These are phyloP conservation scores for Notothenia coriiceps DNA, from an alignment of 2,113 vertebrate species.

Conservation along the genomic window DNA sequence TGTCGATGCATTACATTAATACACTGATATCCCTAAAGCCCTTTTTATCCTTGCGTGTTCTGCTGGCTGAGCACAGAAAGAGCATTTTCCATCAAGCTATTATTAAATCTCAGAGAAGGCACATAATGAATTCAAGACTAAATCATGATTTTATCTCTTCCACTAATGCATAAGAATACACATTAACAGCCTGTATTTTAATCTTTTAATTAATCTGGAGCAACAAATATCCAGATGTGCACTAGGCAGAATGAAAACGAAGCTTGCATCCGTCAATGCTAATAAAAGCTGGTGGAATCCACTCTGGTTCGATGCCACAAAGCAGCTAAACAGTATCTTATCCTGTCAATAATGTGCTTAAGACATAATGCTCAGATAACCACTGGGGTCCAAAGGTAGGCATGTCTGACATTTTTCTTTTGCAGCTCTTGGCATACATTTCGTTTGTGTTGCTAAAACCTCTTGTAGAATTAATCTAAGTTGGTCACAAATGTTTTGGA, in stretches of 20 bases:
- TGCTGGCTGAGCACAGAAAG: constrained; percentile 33
- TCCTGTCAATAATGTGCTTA: constrained; percentile 10
- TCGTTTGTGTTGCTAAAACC: background rate
- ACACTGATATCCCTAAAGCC: constrained; percentile 4
- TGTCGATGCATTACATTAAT: constrained; percentile 17
- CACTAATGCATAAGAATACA: constrained; percentile 38
- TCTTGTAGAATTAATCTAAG: background rate
- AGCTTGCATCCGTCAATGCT: constrained; percentile 1
- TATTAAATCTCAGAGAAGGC: constrained; percentile 41
- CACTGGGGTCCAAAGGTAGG: constrained; percentile 18
- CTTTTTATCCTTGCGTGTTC: constrained; percentile 26
- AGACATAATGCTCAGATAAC: constrained; percentile 5
- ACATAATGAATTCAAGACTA: constrained; percentile 23
- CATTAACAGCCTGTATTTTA: constrained; percentile 41
- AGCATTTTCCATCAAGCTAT: constrained; percentile 54
- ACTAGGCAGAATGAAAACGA: constrained; percentile 44
- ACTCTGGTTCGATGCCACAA: constrained; percentile 7
- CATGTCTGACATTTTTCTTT: constrained; percentile 10
- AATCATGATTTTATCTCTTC: constrained; percentile 36
- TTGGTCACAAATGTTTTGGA: background rate
- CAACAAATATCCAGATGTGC: constrained; percentile 50
- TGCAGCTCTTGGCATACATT: constrained; percentile 1
- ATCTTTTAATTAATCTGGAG: constrained; percentile 43
- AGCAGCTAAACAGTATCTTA: background rate
- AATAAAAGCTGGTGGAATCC: background rate